phyloP scores from a whole-genome alignment of 2,888 invertebrate genomes.

The Phyto melanocephala region DNA sequence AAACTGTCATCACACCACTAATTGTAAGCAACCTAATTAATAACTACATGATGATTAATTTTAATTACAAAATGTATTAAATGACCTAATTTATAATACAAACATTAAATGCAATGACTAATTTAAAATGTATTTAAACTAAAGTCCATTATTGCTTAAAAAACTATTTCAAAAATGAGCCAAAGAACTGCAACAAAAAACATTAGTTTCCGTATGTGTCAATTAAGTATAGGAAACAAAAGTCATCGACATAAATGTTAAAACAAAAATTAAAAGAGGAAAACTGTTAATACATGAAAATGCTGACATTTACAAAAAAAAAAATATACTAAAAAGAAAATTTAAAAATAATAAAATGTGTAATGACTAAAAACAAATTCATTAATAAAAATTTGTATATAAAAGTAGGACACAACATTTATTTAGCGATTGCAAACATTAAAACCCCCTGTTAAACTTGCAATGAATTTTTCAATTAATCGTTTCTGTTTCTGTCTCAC shows the following conservation, averaged over 20 bases:
- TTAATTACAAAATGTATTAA: constrained; percentile 5
- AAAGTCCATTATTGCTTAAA: constrained; percentile 3
- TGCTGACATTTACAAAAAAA: constrained; percentile 27
- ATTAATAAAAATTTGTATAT: constrained; percentile 29
- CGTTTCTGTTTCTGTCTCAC: background rate
- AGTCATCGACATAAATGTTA: constrained; percentile 24
- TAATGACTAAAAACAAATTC: constrained; percentile 9
- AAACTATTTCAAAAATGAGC: background rate
- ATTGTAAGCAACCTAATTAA: constrained; percentile 33
- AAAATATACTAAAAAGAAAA: background rate
- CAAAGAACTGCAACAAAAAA: background rate
- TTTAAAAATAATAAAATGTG: background rate
- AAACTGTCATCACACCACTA: background rate
- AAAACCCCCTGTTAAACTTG: background rate
- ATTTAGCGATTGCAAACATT: background rate
- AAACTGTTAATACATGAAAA: background rate
- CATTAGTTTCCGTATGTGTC: constrained; percentile 53
- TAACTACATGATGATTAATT: constrained; percentile 6
- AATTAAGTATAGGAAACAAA: constrained; percentile 44
- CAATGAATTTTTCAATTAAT: background rate
- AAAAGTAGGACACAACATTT: constrained; percentile 13
- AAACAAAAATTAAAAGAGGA: background rate
- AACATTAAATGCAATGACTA: constrained; percentile 12
- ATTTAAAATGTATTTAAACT: constrained; percentile 30
- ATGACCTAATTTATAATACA: constrained; percentile 47